Base-by-base conservation (phyloP, 2,113 vertebrate genomes). In the Scophthalmus maximus region DNA sequence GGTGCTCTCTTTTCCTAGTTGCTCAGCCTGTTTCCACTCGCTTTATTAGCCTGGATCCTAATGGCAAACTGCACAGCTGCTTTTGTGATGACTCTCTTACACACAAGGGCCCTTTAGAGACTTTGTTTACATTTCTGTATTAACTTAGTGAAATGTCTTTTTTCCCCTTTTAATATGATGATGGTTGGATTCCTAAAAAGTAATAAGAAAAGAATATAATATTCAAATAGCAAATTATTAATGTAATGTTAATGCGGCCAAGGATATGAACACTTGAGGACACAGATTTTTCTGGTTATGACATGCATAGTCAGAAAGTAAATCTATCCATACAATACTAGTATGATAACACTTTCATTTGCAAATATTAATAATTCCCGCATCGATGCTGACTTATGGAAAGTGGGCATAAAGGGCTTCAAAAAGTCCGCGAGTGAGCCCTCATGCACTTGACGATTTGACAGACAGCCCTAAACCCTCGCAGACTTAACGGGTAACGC, bases 41-140 rank as follows among this genome's bases (percentile, higher is more conserved):
- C 51, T 18, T 29, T 53, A 53, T 53, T 53, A 53, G 51, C 51
- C 29, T 29, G 15, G 8, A 29, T 29, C 26, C 51, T 53, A 8
- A 53, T 29, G 51, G 51, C 26, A 29, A 53, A 53, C 26, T 18
- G 51, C 51, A 53, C 51, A 53, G 51, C 51, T 53, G 51, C 51
- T 53, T 53, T 53, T 53, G 25, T 53, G 51, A 53, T 56, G 52
- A 56, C 52, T 56, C 52, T 56, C n/a, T 27, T 25, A 32, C 29
- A 20, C 52, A 56, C 27, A 32, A 32, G 18, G 27, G 18, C 52
- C 27, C 29, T 32, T 32, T 11, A 32, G 29, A 20, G 52, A 32
- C 52, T 10, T 29, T 52, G 50, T 32, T 32, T 32, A 32, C 29
- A 56, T 20, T 20, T 6, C 52, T 32, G 20, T 56, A 8, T 32